Evolutionary conservation across 2,888 invertebrate genomes (phyloP).

Genomic region (Leptinotarsa tumamoca): DNA sequence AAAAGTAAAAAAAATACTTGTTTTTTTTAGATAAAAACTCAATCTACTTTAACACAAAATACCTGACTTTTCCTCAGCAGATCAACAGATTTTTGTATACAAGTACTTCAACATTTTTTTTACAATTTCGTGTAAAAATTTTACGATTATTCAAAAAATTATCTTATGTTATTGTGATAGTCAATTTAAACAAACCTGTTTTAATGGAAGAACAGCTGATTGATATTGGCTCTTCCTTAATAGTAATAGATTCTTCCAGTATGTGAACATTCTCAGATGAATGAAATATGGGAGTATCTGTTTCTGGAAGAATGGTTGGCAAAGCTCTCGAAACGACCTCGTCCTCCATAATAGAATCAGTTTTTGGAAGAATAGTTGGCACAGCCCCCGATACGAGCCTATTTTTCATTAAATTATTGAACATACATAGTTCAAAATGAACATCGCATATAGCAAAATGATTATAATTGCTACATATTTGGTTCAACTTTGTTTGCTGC

Average conservation of each 20-base stretch:
- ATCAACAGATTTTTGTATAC: too few relatives aligned
- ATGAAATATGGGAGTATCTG: neutral
- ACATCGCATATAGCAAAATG: conserved; percentile 5
- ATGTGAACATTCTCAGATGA: neutral
- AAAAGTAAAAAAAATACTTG: too few relatives aligned
- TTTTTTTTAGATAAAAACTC: too few relatives aligned
- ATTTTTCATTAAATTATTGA: neutral
- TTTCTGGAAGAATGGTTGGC: neutral
- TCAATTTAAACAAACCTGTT: conserved; percentile 4
- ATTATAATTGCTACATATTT: neutral
- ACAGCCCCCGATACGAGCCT: neutral
- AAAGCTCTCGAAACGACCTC: neutral
- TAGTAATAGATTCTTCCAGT: neutral
- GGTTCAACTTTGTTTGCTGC: neutral
- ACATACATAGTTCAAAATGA: neutral
- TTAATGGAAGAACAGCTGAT: neutral
- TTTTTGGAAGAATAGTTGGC: neutral
- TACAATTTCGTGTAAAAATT: neutral
- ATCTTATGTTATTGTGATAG: neutral
- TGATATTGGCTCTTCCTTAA: conserved; percentile 4
- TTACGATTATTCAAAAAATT: neutral
- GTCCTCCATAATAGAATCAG: neutral
- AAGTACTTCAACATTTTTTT: neutral
- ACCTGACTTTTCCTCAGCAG: too few relatives aligned
- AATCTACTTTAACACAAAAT: too few relatives aligned